phyloP scores from a whole-genome alignment of 1,140 invertebrate species.

The Bradysia coprophila region DNA sequence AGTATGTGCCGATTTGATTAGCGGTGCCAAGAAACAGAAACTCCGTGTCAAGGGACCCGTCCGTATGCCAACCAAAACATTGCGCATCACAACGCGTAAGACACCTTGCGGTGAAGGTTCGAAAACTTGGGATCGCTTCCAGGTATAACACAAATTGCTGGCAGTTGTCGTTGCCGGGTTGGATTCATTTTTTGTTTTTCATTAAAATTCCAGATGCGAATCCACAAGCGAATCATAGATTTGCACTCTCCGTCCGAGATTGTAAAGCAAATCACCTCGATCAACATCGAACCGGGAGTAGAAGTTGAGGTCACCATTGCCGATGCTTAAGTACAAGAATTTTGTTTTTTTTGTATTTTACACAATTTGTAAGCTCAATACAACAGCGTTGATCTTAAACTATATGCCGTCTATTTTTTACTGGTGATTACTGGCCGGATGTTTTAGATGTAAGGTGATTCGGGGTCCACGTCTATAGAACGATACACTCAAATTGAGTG shows the following conservation, averaged over 20 bases:
- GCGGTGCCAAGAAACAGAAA: constrained; percentile 91
- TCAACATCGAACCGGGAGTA: constrained; percentile 97
- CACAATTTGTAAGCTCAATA: too few species aligned
- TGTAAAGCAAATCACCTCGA: constrained; percentile 98
- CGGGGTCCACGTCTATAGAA: too few species aligned
- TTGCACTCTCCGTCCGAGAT: constrained; percentile 95
- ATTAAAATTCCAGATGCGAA: constrained; percentile 55
- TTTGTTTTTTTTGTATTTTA: too few species aligned
- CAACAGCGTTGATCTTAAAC: too few species aligned
- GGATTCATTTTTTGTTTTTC: too few species aligned
- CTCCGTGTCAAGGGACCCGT: constrained; percentile 93
- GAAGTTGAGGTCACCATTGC: constrained; percentile 99
- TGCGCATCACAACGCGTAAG: constrained; percentile 96
- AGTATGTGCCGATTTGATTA: constrained; percentile 90
- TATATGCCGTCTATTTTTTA: too few species aligned
- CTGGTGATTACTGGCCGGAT: too few species aligned
- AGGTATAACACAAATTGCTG: constrained; percentile 21
- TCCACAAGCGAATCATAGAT: constrained; percentile 98
- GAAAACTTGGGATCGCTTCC: constrained; percentile 97
- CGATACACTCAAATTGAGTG: too few species aligned
- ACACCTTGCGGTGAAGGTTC: constrained; percentile 99
- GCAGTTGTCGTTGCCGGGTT: too few species aligned
- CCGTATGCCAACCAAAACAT: constrained; percentile 85
- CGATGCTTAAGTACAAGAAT: constrained; percentile 46
- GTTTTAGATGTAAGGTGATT: too few species aligned